Percentiles rank a stretch among this genome's conserved stretches.
Evolutionary conservation across 1,140 invertebrate genomes (phyloP).

Genomic region (Drosophila sucinea): DNA sequence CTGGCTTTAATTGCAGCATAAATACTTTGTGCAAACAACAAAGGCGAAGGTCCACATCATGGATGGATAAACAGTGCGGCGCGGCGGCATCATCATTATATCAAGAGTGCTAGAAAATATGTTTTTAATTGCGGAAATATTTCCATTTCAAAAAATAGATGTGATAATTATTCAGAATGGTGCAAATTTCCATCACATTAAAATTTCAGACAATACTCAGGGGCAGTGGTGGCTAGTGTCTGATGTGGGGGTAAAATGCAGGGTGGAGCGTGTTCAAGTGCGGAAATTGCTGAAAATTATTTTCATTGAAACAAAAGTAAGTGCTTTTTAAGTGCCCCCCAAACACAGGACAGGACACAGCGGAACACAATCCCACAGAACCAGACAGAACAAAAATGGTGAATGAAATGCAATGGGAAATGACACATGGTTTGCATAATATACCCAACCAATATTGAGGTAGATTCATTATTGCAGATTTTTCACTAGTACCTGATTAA

Average conservation of each 20-base stretch:
- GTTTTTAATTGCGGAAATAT: constrained; percentile 78
- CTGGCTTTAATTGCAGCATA: constrained; percentile 55
- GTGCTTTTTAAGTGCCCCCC: constrained; percentile 66
- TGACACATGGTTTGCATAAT: constrained; percentile 25
- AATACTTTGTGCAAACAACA: constrained; percentile 47
- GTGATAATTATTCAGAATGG: constrained; percentile 73
- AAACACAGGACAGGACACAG: not conserved
- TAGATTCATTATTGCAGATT: not conserved
- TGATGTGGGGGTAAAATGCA: constrained; percentile 61
- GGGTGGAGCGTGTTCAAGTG: constrained; percentile 62
- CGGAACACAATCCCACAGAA: constrained; percentile 35
- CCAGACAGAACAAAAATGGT: not conserved
- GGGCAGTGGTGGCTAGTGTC: not conserved
- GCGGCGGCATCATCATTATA: constrained; percentile 47
- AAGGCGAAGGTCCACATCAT: constrained; percentile 32
- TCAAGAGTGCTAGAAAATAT: constrained; percentile 69
- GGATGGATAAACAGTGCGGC: constrained; percentile 10
- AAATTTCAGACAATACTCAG: constrained; percentile 72
- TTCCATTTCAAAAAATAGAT: constrained; percentile 67
- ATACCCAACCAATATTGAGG: not conserved
- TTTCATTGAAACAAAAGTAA: constrained; percentile 68
- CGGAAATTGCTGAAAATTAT: constrained; percentile 77
- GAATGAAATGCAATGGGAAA: constrained; percentile 24
- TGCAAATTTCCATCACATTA: constrained; percentile 76
- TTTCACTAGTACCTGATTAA: too few species aligned